These are phyloP conservation scores for Mesodorylaimus sp. DNA, from an alignment of 2,888 invertebrate species.

Conservation along the genomic window DNA sequence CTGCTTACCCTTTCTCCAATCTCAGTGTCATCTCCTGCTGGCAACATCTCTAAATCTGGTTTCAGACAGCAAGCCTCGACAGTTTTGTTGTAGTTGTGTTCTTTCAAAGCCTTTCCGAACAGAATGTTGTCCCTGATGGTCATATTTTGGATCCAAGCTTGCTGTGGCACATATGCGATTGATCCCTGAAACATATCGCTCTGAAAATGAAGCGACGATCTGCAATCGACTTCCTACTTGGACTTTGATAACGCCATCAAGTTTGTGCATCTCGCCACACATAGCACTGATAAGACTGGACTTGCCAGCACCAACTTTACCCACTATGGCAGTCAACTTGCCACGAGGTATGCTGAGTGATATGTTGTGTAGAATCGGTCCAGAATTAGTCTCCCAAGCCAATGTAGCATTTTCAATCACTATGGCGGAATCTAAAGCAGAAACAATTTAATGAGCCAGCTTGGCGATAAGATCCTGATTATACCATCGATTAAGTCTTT, in stretches of 20 bases:
- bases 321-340: constrained; percentile 55
- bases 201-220: too few relatives aligned
- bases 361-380: constrained; percentile 19
- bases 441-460: constrained; percentile 8
- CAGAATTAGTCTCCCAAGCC: constrained; percentile 50
- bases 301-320: constrained; percentile 71
- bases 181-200: constrained; percentile 37
- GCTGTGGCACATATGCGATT: constrained; percentile 41
- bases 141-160: constrained; percentile 14
- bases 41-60: constrained; percentile 29
- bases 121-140: constrained; percentile 27
- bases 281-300: constrained; percentile 62
- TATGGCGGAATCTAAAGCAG: constrained; percentile 46
- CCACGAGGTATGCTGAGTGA: constrained; percentile 29
- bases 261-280: constrained; percentile 45
- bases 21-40: constrained; percentile 12
- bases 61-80: constrained; percentile 31
- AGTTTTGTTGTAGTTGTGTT: constrained; percentile 23
- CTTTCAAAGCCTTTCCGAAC: constrained; percentile 24
- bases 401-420: constrained; percentile 71
- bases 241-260: background rate
- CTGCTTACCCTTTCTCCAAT: constrained; percentile 13
- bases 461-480: background rate
- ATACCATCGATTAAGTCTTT: too few relatives aligned
- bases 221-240: too few relatives aligned